These are phyloP conservation scores for Allolobophora icterica DNA, from an alignment of 2,888 invertebrate genomes.

Conservation along the genomic window DNA sequence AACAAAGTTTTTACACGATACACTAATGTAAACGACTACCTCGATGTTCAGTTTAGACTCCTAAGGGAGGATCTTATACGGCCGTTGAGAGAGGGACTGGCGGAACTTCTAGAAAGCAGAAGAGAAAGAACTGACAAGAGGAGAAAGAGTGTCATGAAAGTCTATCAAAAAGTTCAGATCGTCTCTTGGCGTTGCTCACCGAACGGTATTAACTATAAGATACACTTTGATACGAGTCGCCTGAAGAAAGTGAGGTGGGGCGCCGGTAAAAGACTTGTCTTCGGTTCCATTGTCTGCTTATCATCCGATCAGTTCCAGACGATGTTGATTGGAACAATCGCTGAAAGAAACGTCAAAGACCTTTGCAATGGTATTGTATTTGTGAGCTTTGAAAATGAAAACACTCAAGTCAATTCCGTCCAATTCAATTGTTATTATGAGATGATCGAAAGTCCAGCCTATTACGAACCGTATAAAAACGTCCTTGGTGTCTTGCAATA, in stretches of 20 bases:
- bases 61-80: constrained; percentile 81
- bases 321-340: constrained; percentile 74
- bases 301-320: constrained; percentile 75
- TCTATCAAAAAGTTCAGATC: constrained; percentile 53
- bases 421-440: constrained; percentile 53
- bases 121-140: constrained; percentile 18
- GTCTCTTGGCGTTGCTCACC: constrained; percentile 47
- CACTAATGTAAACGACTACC: constrained; percentile 68
- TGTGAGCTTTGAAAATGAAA: constrained; percentile 51
- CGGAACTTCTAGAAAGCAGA: constrained; percentile 53
- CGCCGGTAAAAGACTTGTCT: constrained; percentile 72
- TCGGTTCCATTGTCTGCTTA: constrained; percentile 77
- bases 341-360: constrained; percentile 59
- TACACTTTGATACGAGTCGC: constrained; percentile 45
- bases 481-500: constrained; percentile 76
- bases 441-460: constrained; percentile 81
- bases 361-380: constrained; percentile 53
- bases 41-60: constrained; percentile 80
- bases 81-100: constrained; percentile 76
- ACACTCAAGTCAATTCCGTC: constrained; percentile 30
- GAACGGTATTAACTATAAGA: constrained; percentile 49
- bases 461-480: constrained; percentile 82
- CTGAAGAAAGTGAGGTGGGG: constrained; percentile 62
- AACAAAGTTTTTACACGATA: background rate
- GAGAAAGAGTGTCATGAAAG: constrained; percentile 46